phyloP scores from a whole-genome alignment of 1,140 invertebrate species.

The Akabosia matsudoensis region DNA sequence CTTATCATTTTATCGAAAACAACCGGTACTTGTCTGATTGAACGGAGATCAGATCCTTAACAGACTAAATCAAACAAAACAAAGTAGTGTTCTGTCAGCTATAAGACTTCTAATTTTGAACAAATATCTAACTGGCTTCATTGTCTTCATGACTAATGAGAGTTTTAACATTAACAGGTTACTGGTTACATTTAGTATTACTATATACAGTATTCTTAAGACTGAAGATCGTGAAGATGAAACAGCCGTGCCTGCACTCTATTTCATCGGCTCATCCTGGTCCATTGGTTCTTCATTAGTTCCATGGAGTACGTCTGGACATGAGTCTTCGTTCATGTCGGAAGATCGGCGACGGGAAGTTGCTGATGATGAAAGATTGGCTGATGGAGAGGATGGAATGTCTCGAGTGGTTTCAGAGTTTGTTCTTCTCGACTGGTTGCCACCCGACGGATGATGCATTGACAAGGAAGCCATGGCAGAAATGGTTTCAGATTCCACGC shows the following conservation, averaged over 20 bases:
- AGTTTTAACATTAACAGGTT: too few species aligned
- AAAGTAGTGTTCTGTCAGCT: background rate
- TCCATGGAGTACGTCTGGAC: constrained; percentile 49
- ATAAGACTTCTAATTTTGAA: too few species aligned
- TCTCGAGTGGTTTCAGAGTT: background rate
- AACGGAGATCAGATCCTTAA: constrained; percentile 13
- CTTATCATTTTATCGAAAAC: background rate
- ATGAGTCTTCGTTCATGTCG: constrained; percentile 33
- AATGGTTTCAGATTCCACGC: constrained; percentile 87
- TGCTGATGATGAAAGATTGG: constrained; percentile 43
- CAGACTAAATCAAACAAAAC: background rate
- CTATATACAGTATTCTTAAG: background rate
- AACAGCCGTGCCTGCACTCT: background rate
- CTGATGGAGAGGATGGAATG: constrained; percentile 27
- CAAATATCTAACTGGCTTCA: too few species aligned
- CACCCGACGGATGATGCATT: constrained; percentile 61
- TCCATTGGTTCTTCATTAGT: constrained; percentile 79
- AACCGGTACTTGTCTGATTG: constrained; percentile 4
- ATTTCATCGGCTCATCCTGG: constrained; percentile 51
- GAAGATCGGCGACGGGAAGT: constrained; percentile 36
- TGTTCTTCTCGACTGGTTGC: background rate
- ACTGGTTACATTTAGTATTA: background rate
- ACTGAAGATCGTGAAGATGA: constrained; percentile 2
- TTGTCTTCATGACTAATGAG: too few species aligned
- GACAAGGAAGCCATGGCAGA: constrained; percentile 89